Percentiles rank a stretch among this genome's conserved stretches.
Conservation (phyloP, 2,797 vertebrate species). For the Naso thynnoides region DNA sequence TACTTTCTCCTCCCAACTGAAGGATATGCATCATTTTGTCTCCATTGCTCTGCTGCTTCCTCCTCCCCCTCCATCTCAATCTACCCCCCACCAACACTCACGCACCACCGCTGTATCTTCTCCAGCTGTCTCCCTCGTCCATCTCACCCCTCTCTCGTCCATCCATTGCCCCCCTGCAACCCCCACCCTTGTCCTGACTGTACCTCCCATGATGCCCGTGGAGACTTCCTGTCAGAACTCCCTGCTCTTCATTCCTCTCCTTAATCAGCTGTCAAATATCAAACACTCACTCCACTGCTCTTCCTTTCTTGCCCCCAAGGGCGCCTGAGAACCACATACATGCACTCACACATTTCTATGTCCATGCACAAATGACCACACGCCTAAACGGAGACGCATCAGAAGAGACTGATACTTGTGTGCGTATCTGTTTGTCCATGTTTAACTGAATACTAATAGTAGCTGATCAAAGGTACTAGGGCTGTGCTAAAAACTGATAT, state of each 20-base stretch:
- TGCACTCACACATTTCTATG: neutral
- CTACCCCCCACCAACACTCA: constrained; percentile 27
- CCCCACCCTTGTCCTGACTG: constrained; percentile 31
- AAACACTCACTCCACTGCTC: constrained; percentile 75
- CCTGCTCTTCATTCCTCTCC: constrained; percentile 80
- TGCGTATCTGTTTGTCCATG: neutral
- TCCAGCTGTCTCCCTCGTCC: constrained; percentile 25
- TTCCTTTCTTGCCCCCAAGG: constrained; percentile 41
- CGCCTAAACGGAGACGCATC: constrained; percentile 12
- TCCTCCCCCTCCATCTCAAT: constrained; percentile 28
- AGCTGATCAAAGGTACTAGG: constrained; percentile 21
- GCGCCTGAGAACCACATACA: constrained; percentile 2
- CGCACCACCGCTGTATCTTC: constrained; percentile 19
- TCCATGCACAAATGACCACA: constrained; percentile 41
- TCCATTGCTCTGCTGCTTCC: constrained; percentile 8
- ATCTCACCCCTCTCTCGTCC: constrained; percentile 30
- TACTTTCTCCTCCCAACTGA: constrained; percentile 14
- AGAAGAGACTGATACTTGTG: neutral
- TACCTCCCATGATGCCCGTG: constrained; percentile 67
- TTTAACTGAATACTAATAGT: constrained; percentile 13
- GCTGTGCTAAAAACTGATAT: too few relatives aligned
- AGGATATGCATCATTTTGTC: constrained; percentile 17
- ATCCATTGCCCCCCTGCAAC: constrained; percentile 6
- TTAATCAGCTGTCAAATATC: constrained; percentile 88
- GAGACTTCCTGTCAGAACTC: constrained; percentile 83